A percentile compares a stretch with the other conserved stretches of the same genome.
phyloP scores from a whole-genome alignment of 92 coral and sea anemone genomes.

The Zoanthus gigantus region DNA sequence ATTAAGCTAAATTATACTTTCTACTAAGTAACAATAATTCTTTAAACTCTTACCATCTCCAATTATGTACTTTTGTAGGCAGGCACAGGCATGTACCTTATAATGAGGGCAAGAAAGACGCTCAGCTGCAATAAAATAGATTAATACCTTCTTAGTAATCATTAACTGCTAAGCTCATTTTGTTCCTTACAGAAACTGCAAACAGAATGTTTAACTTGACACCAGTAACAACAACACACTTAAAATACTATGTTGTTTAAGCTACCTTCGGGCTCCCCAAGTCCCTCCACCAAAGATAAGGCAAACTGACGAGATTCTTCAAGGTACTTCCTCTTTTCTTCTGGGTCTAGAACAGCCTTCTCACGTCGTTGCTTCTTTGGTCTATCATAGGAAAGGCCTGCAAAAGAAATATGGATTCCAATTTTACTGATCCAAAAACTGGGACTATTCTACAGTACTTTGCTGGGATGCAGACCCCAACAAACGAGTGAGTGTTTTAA shows the following conservation, averaged over 20 bases:
- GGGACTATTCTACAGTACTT: background rate
- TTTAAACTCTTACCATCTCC: slow-evolving; percentile 77
- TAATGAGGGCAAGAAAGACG: slow-evolving; percentile 84
- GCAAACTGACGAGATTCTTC: slow-evolving; percentile 95
- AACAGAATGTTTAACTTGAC: background rate
- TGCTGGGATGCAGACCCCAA: too few species aligned
- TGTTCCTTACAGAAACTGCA: too few species aligned
- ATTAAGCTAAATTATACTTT: too few species aligned
- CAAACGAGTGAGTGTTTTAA: too few species aligned
- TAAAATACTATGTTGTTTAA: background rate
- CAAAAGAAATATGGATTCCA: background rate
- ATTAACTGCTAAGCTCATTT: too few species aligned
- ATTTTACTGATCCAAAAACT: background rate
- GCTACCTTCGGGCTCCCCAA: slow-evolving; percentile 93
- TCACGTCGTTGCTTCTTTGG: slow-evolving; percentile 82
- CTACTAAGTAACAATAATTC: background rate
- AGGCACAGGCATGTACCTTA: slow-evolving; percentile 89
- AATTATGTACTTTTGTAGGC: slow-evolving; percentile 86
- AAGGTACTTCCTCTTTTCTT: slow-evolving; percentile 82
- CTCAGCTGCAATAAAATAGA: background rate
- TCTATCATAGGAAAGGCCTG: slow-evolving; percentile 97
- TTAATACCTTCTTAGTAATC: too few species aligned
- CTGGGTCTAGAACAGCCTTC: slow-evolving; percentile 70
- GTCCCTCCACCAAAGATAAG: slow-evolving; percentile 86
- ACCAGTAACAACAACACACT: background rate